Conservation (phyloP, 2,888 invertebrate species). For the Melipona beecheii region DNA sequence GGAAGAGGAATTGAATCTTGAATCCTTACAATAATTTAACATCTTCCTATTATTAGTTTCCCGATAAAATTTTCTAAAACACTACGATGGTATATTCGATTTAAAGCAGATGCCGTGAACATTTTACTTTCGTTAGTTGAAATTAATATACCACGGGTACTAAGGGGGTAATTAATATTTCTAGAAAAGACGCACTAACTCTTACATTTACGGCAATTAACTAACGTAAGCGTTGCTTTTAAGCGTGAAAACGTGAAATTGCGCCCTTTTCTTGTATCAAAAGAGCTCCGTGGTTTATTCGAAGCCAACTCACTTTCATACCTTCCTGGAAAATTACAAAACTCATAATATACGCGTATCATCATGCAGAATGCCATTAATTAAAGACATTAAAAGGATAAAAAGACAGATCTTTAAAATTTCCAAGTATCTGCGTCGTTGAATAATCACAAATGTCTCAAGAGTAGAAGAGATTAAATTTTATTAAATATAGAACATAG, state of each 20-base stretch:
- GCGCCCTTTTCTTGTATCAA: constrained; percentile 12
- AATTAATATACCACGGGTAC: background rate
- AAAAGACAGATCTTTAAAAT: background rate
- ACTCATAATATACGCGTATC: background rate
- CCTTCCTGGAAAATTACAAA: background rate
- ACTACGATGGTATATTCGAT: constrained; percentile 13
- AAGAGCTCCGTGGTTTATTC: constrained; percentile 14
- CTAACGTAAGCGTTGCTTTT: constrained; percentile 28
- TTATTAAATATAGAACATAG: background rate
- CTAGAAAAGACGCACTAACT: background rate
- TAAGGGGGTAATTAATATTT: constrained; percentile 19
- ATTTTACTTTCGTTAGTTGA: background rate
- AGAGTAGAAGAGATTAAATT: background rate
- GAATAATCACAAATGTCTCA: background rate
- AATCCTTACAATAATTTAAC: constrained; percentile 2
- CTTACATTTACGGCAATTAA: constrained; percentile 30
- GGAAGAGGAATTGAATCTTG: background rate
- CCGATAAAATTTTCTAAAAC: background rate
- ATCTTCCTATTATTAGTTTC: constrained; percentile 12
- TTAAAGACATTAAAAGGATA: background rate
- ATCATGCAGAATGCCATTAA: background rate
- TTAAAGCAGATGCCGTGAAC: constrained; percentile 7
- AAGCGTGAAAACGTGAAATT: constrained; percentile 32
- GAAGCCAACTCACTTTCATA: background rate
- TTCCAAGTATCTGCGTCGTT: background rate